A percentile compares a stretch with the other conserved stretches of the same genome.
phyloP scores from a whole-genome alignment of 2,797 vertebrate genomes.

The Limosa lapponica region DNA sequence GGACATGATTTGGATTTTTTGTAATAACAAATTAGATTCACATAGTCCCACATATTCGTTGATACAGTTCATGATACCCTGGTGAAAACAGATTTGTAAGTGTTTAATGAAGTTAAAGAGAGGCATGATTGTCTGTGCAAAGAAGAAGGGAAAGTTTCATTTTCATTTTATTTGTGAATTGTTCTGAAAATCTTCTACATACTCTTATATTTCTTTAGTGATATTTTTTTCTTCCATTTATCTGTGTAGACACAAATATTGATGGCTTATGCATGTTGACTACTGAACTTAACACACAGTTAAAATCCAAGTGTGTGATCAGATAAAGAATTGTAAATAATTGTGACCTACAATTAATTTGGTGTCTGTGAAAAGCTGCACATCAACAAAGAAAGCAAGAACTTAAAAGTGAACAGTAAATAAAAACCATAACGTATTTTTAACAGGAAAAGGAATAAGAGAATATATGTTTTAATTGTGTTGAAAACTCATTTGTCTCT shows the following conservation, averaged over 20 bases:
- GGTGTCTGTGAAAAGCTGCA: background rate
- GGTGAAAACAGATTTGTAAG: background rate
- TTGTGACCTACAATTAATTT: background rate
- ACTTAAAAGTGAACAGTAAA: background rate
- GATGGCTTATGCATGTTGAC: background rate
- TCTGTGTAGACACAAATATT: background rate
- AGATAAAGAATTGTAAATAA: background rate
- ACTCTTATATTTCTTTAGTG: background rate
- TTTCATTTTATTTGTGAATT: background rate
- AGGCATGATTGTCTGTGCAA: background rate
- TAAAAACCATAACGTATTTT: background rate
- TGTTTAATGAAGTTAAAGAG: background rate
- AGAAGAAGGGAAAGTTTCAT: background rate
- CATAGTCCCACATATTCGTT: background rate
- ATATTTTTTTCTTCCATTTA: background rate
- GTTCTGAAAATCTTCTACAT: background rate
- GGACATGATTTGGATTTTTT: background rate
- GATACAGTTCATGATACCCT: background rate
- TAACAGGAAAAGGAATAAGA: background rate
- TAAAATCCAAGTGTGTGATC: background rate
- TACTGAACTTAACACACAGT: background rate
- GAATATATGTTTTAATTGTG: background rate
- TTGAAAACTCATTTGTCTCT: background rate
- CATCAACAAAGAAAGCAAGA: background rate
- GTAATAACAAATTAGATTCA: background rate